Conservation (phyloP, 1,140 invertebrate genomes). For the Nephotettix cincticeps region DNA sequence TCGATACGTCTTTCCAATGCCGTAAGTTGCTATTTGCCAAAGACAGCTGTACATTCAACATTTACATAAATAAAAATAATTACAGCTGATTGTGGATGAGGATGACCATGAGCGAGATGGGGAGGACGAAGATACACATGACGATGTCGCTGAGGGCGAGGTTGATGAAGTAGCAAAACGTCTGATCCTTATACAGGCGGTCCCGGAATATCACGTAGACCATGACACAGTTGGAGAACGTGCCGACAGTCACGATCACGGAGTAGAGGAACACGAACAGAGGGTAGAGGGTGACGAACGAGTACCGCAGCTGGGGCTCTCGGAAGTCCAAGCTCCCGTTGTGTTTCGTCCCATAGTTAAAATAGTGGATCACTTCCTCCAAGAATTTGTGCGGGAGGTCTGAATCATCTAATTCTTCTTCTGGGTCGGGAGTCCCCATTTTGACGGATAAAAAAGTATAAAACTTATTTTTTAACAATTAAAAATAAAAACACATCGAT, state of each 20-base stretch:
- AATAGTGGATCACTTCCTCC: slow-evolving; percentile 39
- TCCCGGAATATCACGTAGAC: slow-evolving; percentile 59
- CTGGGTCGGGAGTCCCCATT: background rate
- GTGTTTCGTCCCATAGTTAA: slow-evolving; percentile 43
- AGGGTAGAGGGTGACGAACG: slow-evolving; percentile 57
- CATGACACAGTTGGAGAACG: slow-evolving; percentile 58
- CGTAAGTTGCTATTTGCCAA: too few species aligned
- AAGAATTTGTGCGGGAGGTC: slow-evolving; percentile 42
- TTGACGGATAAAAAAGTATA: too few species aligned
- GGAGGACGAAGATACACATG: slow-evolving; percentile 65
- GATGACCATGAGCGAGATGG: slow-evolving; percentile 65
- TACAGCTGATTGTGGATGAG: slow-evolving; percentile 71
- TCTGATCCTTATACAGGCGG: slow-evolving; percentile 61
- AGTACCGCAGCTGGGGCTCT: slow-evolving; percentile 48
- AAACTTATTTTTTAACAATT: too few species aligned
- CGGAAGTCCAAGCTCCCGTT: slow-evolving; percentile 50
- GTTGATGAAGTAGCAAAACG: slow-evolving; percentile 65
- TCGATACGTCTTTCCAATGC: too few species aligned
- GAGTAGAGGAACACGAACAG: slow-evolving; percentile 65
- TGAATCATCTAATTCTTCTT: background rate
- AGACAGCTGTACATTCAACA: too few species aligned
- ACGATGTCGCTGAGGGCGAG: slow-evolving; percentile 65
- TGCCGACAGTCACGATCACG: slow-evolving; percentile 56
- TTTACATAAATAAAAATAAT: too few species aligned
- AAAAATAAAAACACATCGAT: too few species aligned